Evolutionary conservation across 2,113 vertebrate species (phyloP), one percentile per base, ranked within the genome.

Genomic region (Cyanistes caeruleus): DNA sequence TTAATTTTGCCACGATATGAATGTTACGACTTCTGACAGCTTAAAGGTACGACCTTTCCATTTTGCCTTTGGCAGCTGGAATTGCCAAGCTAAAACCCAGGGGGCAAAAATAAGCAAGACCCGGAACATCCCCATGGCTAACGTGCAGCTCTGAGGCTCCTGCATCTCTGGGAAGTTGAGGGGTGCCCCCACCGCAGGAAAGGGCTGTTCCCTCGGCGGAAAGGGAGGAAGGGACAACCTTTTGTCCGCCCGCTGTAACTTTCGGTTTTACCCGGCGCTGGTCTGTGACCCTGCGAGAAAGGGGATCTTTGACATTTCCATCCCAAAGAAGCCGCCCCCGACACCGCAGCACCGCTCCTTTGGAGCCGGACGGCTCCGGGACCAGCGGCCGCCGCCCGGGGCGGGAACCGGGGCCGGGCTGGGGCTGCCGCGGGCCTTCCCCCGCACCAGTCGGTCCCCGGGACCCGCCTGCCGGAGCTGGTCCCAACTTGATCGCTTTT

Each of bases 261-360:
- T 97, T 96, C 95, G 69, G 84, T 93, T 95, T 86, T 24, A 72
- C 23, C 15, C 89, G 72, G 69, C 12, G 51, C 90, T 17, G 79
- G 72, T 22, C 24, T 10, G 79, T 51, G 72, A 72, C 84, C 86
- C 83, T 86, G 13, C 13, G 49, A 9, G 75, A 58, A 90, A 86
- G 46, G 55, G 25, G 44, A 55, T 56, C 56, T 37, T 23, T 56
- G 52, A 69, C 60, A 84, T 58, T 84, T 73, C 62, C 80, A 73
- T 65, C 15, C 76, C 80, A 33, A 30, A 33, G 49, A 56, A 86
- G 60, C 56, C n/a, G 6, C 58, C 43, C 18, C 30, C 17, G 46
- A 16, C 16, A 9, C 53, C 28, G 69, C 69, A 69, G 59, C 23
- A 46, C 28, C 15, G 44, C 67, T 18, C 33, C 13, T 20, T 46